A percentile compares a stretch with the other conserved stretches of the same genome.
Evolutionary conservation across 2,113 vertebrate species (phyloP).

Genomic region (Bos taurus): DNA sequence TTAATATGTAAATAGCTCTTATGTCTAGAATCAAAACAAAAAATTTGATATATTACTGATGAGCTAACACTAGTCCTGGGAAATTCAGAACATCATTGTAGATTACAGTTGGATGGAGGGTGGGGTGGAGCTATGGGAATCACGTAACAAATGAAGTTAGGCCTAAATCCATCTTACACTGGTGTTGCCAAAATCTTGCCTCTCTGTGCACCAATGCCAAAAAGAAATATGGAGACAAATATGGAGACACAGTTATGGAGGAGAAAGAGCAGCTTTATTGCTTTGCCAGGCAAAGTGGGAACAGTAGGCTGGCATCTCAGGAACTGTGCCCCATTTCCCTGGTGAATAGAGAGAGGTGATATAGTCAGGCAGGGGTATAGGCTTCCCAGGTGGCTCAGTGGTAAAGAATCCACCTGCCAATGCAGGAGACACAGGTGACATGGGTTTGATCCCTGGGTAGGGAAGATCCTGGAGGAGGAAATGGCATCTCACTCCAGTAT

Average conservation of each 20-base stretch:
- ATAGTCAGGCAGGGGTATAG: background rate
- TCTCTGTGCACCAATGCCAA: background rate
- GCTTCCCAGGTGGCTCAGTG: background rate
- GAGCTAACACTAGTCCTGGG: background rate
- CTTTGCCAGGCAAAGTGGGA: background rate
- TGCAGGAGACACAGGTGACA: background rate
- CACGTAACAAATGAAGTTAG: background rate
- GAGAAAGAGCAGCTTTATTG: background rate
- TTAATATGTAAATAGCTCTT: background rate
- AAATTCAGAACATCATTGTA: background rate
- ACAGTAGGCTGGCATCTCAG: background rate
- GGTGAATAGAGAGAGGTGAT: background rate
- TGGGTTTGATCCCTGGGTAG: background rate
- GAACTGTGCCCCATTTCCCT: background rate
- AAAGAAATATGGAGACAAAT: background rate
- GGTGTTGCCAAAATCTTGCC: background rate
- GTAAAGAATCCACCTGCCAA: background rate
- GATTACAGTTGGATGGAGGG: background rate
- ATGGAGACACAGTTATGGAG: background rate
- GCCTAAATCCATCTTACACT: background rate
- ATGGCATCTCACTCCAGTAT: background rate
- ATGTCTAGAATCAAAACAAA: background rate
- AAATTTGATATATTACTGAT: background rate
- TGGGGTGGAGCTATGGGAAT: background rate
- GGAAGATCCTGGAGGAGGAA: background rate